Evolutionary conservation across 2,797 vertebrate species (phyloP).

Genomic region (Darevskia nairensis): DNA sequence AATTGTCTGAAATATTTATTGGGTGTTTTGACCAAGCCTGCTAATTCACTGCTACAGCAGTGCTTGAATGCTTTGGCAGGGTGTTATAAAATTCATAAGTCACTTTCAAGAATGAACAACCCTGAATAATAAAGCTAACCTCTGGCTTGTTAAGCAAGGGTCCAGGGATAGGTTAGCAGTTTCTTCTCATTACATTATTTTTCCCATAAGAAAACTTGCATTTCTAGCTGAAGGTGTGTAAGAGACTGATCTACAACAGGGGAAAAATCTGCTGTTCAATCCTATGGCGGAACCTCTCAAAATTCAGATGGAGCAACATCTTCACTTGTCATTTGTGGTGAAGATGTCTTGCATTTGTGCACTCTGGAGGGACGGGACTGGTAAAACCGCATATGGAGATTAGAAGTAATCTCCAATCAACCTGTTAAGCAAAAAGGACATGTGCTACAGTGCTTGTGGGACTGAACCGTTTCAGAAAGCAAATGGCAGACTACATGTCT

Average conservation of each 20-base stretch:
- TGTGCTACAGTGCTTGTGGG: background rate
- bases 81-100: constrained; percentile 6
- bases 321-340: background rate
- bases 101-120: constrained; percentile 3
- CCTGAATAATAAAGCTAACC: constrained; percentile 5
- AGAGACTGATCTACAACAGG: background rate
- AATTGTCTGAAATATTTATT: constrained; percentile 25
- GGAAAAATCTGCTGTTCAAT: background rate
- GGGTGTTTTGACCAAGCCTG: background rate
- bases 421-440: background rate
- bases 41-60: background rate
- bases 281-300: background rate
- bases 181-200: constrained; percentile 1
- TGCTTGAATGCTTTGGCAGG: background rate
- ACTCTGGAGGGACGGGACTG: background rate
- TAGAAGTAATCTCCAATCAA: background rate
- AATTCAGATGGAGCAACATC: background rate
- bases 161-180: background rate
- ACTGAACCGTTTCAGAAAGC: background rate
- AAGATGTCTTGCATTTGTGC: background rate
- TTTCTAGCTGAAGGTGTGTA: background rate
- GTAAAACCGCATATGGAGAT: background rate
- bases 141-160: constrained; percentile 5
- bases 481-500: background rate
- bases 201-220: background rate